Base-by-base conservation (phyloP, 2,888 invertebrate species). In the Eilema depressum region DNA sequence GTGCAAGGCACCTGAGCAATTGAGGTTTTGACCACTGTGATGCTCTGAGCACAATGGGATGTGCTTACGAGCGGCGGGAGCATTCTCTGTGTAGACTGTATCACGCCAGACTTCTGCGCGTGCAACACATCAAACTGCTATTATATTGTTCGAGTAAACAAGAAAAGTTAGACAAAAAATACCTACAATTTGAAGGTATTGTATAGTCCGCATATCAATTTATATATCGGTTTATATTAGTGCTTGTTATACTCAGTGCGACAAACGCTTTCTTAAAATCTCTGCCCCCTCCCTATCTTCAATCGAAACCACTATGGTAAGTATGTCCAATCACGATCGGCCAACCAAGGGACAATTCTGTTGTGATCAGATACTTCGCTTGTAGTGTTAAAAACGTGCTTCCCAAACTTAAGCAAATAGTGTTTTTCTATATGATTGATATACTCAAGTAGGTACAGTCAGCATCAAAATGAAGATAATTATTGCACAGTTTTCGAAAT, bases 81-180 rank as follows among this genome's bases (percentile, higher is more conserved):
- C 88, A 95, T 94, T 78, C 95, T 91, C 87, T 95, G 95, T 60
- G 93, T 87, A 64, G 94, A 90, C 84, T 95, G 95, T 83, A 95
- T 94, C 88, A 95, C 94, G 76, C 94, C 95, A 61, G 94, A 88
- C 79, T 94, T 95, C 95, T 95, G 93, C 84, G 80, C 84, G 82
- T 81, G 75, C 82, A 79, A 80, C 59, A 71, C 37, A 67, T 56
- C 25, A 28, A n/a, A 74, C 37, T 63, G 59, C 59, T 65, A 53
- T 61, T 26, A 41, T 41, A 62, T 17, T 5, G 14, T 56, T 65
- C 59, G 20, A 26, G 59, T 26, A 25, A 59, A 59, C 8, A 59
- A 59, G 14, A 26, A 5, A 59, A 25, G 5, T 14, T 57, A 25
- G 4, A 23, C 23, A 57, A 25, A 57, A 25, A 11, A 53, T 8